These are phyloP conservation scores for Caenorhabditis sp. DNA, from an alignment of 2,888 invertebrate species.

Conservation along the genomic window DNA sequence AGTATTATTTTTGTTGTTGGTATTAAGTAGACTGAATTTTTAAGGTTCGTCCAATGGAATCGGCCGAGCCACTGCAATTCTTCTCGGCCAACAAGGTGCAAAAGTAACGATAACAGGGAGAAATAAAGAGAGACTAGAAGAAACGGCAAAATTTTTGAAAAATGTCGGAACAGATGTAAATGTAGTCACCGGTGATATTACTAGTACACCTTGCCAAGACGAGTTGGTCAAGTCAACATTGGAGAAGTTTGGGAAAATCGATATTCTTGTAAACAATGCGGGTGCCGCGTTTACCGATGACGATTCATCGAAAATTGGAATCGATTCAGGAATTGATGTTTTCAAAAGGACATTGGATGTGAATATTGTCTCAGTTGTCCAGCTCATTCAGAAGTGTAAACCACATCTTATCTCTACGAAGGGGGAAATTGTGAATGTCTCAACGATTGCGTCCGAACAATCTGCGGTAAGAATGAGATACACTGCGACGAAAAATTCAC, in stretches of 20 bases:
- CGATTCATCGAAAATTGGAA: background rate
- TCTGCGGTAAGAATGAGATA: conserved; percentile 15
- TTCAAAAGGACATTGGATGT: conserved; percentile 7
- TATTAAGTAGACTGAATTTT: background rate
- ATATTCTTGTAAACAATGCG: conserved; percentile 26
- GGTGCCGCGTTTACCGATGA: conserved; percentile 12
- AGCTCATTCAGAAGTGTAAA: conserved; percentile 5
- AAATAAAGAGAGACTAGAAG: conserved; percentile 9
- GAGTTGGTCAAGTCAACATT: conserved; percentile 14
- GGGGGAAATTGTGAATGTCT: conserved; percentile 29
- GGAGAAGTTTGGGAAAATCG: conserved; percentile 18
- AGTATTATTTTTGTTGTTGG: background rate
- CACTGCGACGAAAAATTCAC: too few relatives aligned
- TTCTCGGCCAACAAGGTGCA: conserved; percentile 22
- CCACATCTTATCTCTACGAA: conserved; percentile 10
- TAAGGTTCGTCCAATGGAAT: conserved; percentile 27
- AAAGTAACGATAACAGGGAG: conserved; percentile 27
- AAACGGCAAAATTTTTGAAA: conserved; percentile 5
- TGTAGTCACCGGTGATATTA: conserved; percentile 6
- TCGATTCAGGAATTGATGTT: conserved; percentile 7
- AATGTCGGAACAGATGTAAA: conserved; percentile 6
- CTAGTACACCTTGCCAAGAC: conserved; percentile 4
- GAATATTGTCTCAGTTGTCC: conserved; percentile 15
- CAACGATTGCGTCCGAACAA: conserved; percentile 7
- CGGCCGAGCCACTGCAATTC: conserved; percentile 13